Percentiles rank a stretch among this genome's conserved stretches.
Evolutionary conservation across 2,797 vertebrate species (phyloP).

Genomic region (Hafferia zeledoni): DNA sequence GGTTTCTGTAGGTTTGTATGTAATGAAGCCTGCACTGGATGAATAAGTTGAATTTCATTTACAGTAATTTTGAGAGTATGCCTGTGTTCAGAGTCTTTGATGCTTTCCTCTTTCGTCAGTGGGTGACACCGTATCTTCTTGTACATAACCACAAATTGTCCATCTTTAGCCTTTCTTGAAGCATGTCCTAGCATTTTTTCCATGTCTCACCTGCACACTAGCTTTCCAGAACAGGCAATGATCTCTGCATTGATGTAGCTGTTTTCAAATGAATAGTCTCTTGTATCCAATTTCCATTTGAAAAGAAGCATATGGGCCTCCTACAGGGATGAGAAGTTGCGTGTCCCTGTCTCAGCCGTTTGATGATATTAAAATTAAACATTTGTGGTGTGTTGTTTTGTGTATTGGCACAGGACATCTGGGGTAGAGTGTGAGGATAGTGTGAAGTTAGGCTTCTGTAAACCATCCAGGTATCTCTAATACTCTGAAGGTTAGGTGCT

Average conservation of each 20-base stretch:
- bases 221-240: not conserved
- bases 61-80: not conserved
- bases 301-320: not conserved
- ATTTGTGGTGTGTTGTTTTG: not conserved
- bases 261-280: not conserved
- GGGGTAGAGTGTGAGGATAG: not conserved
- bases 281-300: not conserved
- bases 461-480: not conserved
- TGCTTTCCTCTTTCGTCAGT: not conserved
- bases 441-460: not conserved
- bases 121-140: not conserved
- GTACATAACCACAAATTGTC: not conserved
- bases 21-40: not conserved
- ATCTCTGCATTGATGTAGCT: not conserved
- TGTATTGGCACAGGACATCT: not conserved
- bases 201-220: not conserved
- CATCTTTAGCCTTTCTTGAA: not conserved
- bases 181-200: not conserved
- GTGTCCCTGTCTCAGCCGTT: not conserved
- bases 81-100: not conserved
- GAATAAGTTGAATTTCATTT: not conserved
- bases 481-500: not conserved
- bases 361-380: not conserved
- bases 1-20: not conserved
- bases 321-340: not conserved